A percentile compares a stretch with the other conserved stretches of the same genome.
Conservation (phyloP, 2,888 invertebrate genomes). For the Creontiades dilutus region DNA sequence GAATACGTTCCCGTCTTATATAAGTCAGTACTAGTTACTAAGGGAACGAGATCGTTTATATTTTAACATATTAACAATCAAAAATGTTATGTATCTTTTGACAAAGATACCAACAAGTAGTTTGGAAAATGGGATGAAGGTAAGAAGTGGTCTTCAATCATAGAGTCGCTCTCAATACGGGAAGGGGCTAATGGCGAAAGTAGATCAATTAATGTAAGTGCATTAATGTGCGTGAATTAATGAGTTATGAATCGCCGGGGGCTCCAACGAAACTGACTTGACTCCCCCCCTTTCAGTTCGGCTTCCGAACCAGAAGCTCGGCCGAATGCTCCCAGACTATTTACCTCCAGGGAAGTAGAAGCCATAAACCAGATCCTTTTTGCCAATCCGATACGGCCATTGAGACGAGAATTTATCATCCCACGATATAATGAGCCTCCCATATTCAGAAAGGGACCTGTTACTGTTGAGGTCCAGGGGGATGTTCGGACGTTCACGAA, state of each 20-base stretch:
- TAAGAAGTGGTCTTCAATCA: too few relatives aligned
- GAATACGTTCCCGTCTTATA: too few relatives aligned
- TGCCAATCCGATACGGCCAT: constrained; percentile 36
- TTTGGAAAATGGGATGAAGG: too few relatives aligned
- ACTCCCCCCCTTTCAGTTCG: background rate
- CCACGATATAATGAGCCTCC: constrained; percentile 23
- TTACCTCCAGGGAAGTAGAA: constrained; percentile 36
- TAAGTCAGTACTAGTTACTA: too few relatives aligned
- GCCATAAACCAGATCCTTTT: constrained; percentile 22
- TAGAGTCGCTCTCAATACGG: too few relatives aligned
- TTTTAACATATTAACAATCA: too few relatives aligned
- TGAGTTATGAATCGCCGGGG: background rate
- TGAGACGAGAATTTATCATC: constrained; percentile 39
- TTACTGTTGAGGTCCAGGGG: background rate
- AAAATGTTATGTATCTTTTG: too few relatives aligned
- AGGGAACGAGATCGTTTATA: too few relatives aligned
- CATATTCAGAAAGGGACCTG: constrained; percentile 36
- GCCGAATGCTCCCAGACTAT: constrained; percentile 20
- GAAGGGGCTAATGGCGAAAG: too few relatives aligned
- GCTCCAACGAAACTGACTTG: background rate
- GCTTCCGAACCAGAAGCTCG: constrained; percentile 6
- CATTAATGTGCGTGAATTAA: too few relatives aligned
- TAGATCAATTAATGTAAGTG: constrained; percentile 21
- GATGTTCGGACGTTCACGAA: constrained; percentile 12
- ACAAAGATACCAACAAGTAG: too few relatives aligned